phyloP scores from a whole-genome alignment of 1,140 invertebrate species.

The Physella acuta region DNA sequence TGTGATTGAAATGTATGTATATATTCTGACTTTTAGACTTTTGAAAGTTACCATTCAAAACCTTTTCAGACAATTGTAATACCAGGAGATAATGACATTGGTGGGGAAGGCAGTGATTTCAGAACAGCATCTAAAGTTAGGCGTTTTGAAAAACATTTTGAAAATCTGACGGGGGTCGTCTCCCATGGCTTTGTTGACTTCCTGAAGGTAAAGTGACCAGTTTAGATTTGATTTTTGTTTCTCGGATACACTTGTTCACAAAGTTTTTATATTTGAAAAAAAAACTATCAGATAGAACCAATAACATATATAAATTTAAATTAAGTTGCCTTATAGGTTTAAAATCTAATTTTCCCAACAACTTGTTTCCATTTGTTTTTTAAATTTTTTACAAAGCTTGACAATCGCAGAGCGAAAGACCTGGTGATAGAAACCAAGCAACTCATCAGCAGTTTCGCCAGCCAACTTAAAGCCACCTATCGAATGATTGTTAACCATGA shows the following conservation, averaged over 20 bases:
- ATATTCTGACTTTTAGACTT: no score
- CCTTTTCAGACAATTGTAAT: constrained; percentile 68
- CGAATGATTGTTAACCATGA: constrained; percentile 48
- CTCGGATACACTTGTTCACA: no score
- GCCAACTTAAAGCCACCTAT: constrained; percentile 29
- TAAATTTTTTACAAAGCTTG: no score
- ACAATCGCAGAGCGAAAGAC: constrained; percentile 34
- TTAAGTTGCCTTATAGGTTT: no score
- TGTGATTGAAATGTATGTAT: no score
- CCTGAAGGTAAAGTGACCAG: constrained; percentile 64
- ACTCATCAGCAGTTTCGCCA: constrained; percentile 29
- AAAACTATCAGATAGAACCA: no score
- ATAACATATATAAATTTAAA: no score
- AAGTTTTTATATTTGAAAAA: no score
- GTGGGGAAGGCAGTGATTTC: constrained; percentile 78
- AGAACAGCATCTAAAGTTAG: constrained; percentile 73
- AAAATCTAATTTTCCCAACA: no score
- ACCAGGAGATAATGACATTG: constrained; percentile 93
- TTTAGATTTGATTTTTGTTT: no score
- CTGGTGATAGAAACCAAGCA: constrained; percentile 34
- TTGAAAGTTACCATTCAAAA: no score
- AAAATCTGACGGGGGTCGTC: constrained; percentile 62
- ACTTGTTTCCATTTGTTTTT: no score
- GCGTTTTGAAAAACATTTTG: constrained; percentile 78
- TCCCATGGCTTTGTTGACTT: constrained; percentile 61